A percentile compares a stretch with the other conserved stretches of the same genome.
These are phyloP conservation scores for Andrena camellia DNA, from an alignment of 2,888 invertebrate genomes.

Conservation along the genomic window DNA sequence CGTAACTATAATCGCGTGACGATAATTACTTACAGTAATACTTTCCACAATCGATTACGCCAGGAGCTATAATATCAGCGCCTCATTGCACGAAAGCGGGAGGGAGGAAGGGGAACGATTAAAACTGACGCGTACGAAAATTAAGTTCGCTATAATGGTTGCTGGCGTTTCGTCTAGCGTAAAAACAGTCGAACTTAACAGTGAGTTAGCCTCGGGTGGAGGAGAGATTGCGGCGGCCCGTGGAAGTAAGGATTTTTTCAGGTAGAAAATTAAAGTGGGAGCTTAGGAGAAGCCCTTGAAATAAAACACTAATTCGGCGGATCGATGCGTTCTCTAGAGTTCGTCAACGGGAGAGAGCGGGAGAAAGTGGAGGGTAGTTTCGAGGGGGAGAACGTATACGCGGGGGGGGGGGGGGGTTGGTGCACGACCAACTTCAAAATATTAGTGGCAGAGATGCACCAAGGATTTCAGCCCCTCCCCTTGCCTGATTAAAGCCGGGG, in stretches of 20 bases:
- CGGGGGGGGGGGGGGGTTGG: constrained; percentile 35
- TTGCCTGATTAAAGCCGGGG: constrained; percentile 66
- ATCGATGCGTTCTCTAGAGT: constrained; percentile 77
- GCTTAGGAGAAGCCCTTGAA: constrained; percentile 75
- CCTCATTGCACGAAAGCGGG: background rate
- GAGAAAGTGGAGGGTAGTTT: constrained; percentile 33
- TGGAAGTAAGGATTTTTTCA: constrained; percentile 76
- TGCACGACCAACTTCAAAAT: constrained; percentile 64
- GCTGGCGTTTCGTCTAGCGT: constrained; percentile 35
- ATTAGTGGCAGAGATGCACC: constrained; percentile 68
- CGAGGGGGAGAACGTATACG: constrained; percentile 34
- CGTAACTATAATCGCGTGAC: background rate
- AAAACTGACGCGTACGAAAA: constrained; percentile 19
- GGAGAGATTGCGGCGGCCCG: constrained; percentile 46
- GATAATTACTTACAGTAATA: constrained; percentile 16
- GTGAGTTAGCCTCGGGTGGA: constrained; percentile 33
- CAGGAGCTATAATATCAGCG: background rate
- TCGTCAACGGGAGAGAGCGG: constrained; percentile 58
- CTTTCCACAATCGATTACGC: constrained; percentile 20
- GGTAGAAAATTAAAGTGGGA: constrained; percentile 81
- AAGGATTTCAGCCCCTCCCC: constrained; percentile 64
- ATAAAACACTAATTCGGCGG: constrained; percentile 79
- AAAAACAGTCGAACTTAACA: constrained; percentile 34
- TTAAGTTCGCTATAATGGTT: constrained; percentile 43
- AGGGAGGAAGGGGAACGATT: background rate